Conservation (phyloP, 2,113 vertebrate genomes). For the Rutilus rutilus region DNA sequence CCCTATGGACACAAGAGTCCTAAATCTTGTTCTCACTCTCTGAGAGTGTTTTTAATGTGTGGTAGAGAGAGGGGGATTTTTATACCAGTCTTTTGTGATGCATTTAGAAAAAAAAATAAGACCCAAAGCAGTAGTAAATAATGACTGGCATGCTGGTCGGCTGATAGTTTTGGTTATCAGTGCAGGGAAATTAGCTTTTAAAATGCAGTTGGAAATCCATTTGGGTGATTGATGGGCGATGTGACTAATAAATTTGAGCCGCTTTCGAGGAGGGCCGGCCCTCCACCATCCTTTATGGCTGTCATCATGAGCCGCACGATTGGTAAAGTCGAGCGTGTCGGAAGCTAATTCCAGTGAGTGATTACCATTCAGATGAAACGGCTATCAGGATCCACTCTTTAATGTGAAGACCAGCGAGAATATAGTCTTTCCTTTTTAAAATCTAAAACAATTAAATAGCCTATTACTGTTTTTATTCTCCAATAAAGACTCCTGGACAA, state of each 20-base stretch:
- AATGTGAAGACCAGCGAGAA: neutral
- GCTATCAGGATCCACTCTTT: conserved; percentile 56
- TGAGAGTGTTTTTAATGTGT: conserved; percentile 65
- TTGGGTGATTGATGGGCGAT: conserved; percentile 81
- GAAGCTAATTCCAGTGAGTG: conserved; percentile 70
- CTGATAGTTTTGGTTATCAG: conserved; percentile 78
- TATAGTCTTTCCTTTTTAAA: conserved; percentile 32
- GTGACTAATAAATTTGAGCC: conserved; percentile 79
- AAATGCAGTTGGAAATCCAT: conserved; percentile 85
- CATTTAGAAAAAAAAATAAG: conserved; percentile 73
- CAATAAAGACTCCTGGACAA: neutral
- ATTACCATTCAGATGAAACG: conserved; percentile 66
- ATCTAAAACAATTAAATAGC: conserved; percentile 35
- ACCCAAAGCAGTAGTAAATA: conserved; percentile 75
- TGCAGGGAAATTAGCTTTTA: conserved; percentile 83
- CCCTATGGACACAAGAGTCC: conserved; percentile 54
- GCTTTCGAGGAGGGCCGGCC: conserved; percentile 71
- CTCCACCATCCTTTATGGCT: conserved; percentile 75
- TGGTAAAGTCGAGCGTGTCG: conserved; percentile 70
- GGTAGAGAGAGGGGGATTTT: conserved; percentile 52
- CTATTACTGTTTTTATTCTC: neutral
- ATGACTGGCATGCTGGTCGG: conserved; percentile 69
- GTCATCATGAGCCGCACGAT: conserved; percentile 73
- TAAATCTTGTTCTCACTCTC: conserved; percentile 54
- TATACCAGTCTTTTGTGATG: conserved; percentile 69